Conservation (phyloP, 2,797 vertebrate genomes). For the Acanthurus leucopareius region DNA sequence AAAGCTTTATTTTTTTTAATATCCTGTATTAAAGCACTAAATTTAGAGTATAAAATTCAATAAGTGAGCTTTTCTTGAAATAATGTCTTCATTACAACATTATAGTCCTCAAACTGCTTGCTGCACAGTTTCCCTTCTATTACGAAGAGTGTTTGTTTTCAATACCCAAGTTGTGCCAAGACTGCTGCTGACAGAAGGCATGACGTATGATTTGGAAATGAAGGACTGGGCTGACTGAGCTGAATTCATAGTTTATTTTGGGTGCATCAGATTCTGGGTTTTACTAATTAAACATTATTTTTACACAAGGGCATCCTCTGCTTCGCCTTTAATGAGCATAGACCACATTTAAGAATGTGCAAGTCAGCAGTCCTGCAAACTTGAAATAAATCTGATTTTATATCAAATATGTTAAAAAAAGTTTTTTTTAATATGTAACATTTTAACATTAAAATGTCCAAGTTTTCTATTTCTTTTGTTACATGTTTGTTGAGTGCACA, state of each 20-base stretch:
- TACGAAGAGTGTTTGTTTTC: background rate
- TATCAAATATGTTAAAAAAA: conserved; percentile 10
- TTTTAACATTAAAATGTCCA: no score
- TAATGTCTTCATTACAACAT: background rate
- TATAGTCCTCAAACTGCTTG: conserved; percentile 3
- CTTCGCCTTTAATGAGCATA: conserved; percentile 8
- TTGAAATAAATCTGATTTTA: background rate
- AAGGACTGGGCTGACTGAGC: background rate
- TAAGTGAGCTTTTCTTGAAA: background rate
- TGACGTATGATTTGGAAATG: background rate
- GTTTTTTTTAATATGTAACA: no score
- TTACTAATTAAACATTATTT: conserved; percentile 15
- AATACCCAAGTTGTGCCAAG: background rate
- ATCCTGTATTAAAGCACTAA: background rate
- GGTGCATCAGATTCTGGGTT: background rate
- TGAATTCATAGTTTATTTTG: background rate
- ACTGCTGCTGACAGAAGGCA: background rate
- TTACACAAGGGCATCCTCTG: background rate
- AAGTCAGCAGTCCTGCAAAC: conserved; percentile 8
- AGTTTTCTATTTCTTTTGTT: no score
- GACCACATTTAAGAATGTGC: background rate
- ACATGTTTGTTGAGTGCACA: no score
- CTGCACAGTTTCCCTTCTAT: background rate
- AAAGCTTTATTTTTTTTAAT: background rate
- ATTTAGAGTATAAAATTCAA: background rate